Evolutionary conservation across 2,888 invertebrate species (phyloP).

Genomic region (Polymixis lichenea): DNA sequence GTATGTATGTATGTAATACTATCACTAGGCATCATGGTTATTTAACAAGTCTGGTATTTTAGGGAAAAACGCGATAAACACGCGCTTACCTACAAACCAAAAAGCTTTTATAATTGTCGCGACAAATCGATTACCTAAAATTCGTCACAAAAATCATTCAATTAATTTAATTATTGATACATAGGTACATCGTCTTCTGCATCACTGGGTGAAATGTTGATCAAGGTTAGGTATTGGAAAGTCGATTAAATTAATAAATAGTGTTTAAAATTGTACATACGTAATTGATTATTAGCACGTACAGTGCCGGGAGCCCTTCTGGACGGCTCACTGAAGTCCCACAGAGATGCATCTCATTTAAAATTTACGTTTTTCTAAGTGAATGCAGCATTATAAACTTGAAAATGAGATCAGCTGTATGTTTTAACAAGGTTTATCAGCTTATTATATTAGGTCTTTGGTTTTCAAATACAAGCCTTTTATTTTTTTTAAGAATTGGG

Average conservation of each 20-base stretch:
- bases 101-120: slow-evolving; percentile 5
- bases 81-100: not conserved
- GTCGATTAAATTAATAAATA: no score
- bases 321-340: not conserved
- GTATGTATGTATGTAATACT: not conserved
- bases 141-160: slow-evolving; percentile 28
- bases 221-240: not conserved
- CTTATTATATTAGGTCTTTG: no score
- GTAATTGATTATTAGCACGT: not conserved
- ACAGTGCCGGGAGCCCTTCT: not conserved
- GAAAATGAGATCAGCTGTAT: no score
- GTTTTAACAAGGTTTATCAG: no score
- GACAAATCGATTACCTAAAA: slow-evolving; percentile 41
- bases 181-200: not conserved
- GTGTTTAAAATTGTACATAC: no score
- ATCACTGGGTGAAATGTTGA: not conserved
- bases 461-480: no score
- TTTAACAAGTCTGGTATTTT: slow-evolving; percentile 30
- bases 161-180: slow-evolving; percentile 18
- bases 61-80: slow-evolving; percentile 7
- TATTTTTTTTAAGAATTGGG: no score
- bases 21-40: slow-evolving; percentile 13
- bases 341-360: no score
- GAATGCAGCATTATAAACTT: no score
- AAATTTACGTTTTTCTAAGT: no score